A percentile compares a stretch with the other conserved stretches of the same genome.
Evolutionary conservation across 2,797 vertebrate genomes (phyloP).

Genomic region (Enteromius trimaculatus): DNA sequence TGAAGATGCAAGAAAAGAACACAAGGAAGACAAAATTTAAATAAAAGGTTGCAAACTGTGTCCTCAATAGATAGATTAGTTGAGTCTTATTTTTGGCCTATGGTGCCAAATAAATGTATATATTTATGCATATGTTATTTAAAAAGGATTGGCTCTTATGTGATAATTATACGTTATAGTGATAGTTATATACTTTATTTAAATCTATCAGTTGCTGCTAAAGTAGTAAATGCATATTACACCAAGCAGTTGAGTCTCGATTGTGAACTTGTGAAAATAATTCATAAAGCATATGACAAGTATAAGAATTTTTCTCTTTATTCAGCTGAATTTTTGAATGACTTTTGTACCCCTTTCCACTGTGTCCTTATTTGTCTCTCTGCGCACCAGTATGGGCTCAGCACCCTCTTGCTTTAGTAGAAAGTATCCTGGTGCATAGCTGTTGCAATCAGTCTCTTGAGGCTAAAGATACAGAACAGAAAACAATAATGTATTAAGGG

Average conservation of each 20-base stretch:
- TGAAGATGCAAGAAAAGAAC: constrained; percentile 24
- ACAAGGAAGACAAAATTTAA: neutral
- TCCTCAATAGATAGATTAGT: neutral
- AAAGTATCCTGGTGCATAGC: constrained; percentile 55
- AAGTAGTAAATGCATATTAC: neutral
- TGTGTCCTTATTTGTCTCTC: constrained; percentile 50
- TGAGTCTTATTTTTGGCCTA: neutral
- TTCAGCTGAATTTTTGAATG: neutral
- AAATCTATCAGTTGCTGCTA: neutral
- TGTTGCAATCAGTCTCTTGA: constrained; percentile 50
- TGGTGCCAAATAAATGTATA: neutral
- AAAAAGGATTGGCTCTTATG: neutral
- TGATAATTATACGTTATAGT: neutral
- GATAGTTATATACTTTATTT: neutral
- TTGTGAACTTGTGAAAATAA: neutral
- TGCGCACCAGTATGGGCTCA: constrained; percentile 46
- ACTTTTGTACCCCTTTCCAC: constrained; percentile 59
- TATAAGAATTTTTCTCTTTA: neutral
- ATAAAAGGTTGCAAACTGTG: neutral
- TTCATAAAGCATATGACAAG: neutral
- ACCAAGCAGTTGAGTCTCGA: neutral
- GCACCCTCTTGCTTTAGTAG: constrained; percentile 66
- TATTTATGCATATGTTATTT: neutral
- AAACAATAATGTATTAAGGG: neutral
- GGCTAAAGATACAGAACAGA: constrained; percentile 39